Base-by-base conservation (phyloP, 23 tunicate genomes). In the Aplidium turbinatum region DNA sequence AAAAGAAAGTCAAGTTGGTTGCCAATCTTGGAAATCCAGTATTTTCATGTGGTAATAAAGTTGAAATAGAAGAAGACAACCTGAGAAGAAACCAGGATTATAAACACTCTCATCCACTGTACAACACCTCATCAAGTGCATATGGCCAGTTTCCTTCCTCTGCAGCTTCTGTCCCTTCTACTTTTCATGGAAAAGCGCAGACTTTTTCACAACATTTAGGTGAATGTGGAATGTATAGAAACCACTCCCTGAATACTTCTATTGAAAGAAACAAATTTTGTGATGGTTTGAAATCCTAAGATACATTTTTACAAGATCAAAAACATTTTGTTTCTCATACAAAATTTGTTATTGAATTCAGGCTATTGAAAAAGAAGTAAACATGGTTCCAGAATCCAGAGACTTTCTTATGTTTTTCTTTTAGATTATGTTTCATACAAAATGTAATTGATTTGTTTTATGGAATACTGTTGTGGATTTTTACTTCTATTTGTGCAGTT, bases 211-310 rank as follows among this genome's bases (percentile, higher is more conserved):
- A 79, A 39, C 93, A 86, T 32, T 68, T 86, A 0, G 82, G 82
- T 39, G 42, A 26, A 2, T 86, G 93, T 79, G 93, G 93, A 26
- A 86, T 86, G 93, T 86, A 86, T 58, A 72, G 85, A 63, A 79
- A 86, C 53, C 85, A 86, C 55, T 79, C 85, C 5, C 42, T 86
- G 42, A 86, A 86, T 47, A 86, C 93, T n/a, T 57, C 70, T 20
- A 30, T 68, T 32, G 85, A 86, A 25, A 86, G 72, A 78, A 77
- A 79, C 63, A 85, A 78, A 85, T 83, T 85, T 69, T 77, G 78
- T 31, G 84, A 85, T 58, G 40, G 35, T 32, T 79, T 84, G 5
- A 71, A 78, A 58, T 63, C 76, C 75, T 83, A 57, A 75, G 16
- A 42, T 42, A n/a, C n/a, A n/a, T n/a, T n/a, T n/a, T n/a, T n/a